Conservation (phyloP, 1,140 invertebrate species). For the Heliconius congener region DNA sequence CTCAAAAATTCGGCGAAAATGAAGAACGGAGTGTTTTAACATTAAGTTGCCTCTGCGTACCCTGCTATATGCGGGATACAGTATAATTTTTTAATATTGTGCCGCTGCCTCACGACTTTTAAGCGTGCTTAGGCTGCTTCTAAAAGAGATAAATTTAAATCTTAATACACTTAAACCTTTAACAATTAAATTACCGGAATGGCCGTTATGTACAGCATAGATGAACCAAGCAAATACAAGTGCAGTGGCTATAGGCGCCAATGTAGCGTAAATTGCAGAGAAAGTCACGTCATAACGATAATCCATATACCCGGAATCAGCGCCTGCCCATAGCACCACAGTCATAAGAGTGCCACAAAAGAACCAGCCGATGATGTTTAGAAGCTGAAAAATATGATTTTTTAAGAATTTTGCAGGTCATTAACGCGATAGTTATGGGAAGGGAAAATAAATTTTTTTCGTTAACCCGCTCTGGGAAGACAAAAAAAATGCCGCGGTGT, state of each 20-base stretch:
- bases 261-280: conserved; percentile 84
- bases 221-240: conserved; percentile 85
- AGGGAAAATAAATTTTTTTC: too few relatives aligned
- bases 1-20: too few relatives aligned
- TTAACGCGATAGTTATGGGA: too few relatives aligned
- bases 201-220: conserved; percentile 83
- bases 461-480: too few relatives aligned
- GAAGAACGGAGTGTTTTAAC: too few relatives aligned
- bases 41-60: too few relatives aligned
- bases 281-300: conserved; percentile 84
- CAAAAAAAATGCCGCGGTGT: too few relatives aligned
- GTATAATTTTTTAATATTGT: too few relatives aligned
- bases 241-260: conserved; percentile 84
- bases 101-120: too few relatives aligned
- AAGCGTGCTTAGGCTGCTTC: too few relatives aligned
- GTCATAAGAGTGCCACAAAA: conserved; percentile 75
- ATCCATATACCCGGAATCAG: conserved; percentile 81
- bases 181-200: conserved; percentile 74
- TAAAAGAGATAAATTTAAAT: not conserved
- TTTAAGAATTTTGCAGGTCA: too few relatives aligned
- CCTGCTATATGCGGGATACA: too few relatives aligned
- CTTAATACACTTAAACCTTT: not conserved
- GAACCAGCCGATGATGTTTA: conserved; percentile 82
- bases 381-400: conserved; percentile 60
- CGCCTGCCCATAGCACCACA: conserved; percentile 84